Evolutionary conservation across 2,113 vertebrate genomes (phyloP).

Genomic region (Paradoxurus hermaphroditus): DNA sequence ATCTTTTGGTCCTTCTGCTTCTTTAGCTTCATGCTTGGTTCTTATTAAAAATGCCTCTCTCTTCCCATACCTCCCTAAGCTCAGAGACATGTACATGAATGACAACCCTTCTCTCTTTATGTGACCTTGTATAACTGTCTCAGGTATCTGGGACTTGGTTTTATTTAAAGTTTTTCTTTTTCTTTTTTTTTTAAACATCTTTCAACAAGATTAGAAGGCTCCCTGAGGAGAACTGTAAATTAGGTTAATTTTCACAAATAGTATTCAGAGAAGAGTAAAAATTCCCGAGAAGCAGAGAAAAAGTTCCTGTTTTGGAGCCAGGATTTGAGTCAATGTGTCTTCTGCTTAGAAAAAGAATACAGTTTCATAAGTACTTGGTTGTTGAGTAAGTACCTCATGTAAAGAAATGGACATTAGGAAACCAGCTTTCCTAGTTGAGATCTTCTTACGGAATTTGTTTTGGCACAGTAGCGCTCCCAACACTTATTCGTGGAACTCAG

Average conservation of each 20-base stretch:
- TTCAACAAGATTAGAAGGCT: conserved; percentile 7
- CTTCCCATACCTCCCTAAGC: background rate
- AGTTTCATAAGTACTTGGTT: background rate
- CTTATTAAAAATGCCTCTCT: background rate
- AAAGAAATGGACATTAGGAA: background rate
- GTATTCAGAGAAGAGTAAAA: conserved; percentile 38
- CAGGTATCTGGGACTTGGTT: background rate
- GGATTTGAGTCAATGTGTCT: background rate
- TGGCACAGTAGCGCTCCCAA: background rate
- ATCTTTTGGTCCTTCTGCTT: background rate
- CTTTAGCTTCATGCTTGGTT: background rate
- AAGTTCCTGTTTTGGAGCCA: background rate
- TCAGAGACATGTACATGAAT: background rate
- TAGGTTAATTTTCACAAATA: conserved; percentile 39
- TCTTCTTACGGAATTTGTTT: background rate
- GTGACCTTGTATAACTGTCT: background rate
- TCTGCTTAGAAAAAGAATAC: conserved; percentile 18
- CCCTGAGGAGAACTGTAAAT: conserved; percentile 9
- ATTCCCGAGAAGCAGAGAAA: conserved; percentile 27
- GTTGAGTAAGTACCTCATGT: background rate
- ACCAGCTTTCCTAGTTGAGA: background rate
- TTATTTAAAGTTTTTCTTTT: background rate
- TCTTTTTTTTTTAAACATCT: background rate
- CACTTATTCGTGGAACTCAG: background rate
- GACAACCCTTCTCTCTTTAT: background rate